These are phyloP conservation scores for Syngnathus floridae DNA, from an alignment of 2,113 vertebrate species.

Conservation along the genomic window DNA sequence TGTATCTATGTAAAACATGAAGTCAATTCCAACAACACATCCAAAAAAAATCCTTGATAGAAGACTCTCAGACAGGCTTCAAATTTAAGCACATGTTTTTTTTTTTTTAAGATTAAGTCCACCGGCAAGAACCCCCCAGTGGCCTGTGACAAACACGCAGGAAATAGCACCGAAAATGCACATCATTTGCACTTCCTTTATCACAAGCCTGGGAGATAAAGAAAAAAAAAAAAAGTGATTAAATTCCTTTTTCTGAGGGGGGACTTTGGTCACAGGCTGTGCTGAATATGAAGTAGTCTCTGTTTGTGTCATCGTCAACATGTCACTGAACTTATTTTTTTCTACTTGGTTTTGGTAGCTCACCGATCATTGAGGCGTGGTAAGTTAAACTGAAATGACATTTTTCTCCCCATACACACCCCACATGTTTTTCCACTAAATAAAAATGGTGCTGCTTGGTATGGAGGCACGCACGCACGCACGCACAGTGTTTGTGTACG, in stretches of 20 bases:
- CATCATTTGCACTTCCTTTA: constrained; percentile 1
- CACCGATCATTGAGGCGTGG: constrained; percentile 70
- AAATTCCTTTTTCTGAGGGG: background rate
- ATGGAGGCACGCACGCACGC: background rate
- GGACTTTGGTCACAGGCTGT: constrained; percentile 3
- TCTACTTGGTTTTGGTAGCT: constrained; percentile 67
- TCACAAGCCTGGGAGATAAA: constrained; percentile 6
- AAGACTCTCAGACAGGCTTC: constrained; percentile 32
- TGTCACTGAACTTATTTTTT: constrained; percentile 65
- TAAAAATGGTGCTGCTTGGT: background rate
- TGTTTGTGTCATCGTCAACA: constrained; percentile 35
- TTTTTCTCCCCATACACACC: constrained; percentile 21
- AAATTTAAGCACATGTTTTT: constrained; percentile 22
- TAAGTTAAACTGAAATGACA: constrained; percentile 54
- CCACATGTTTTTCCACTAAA: constrained; percentile 17
- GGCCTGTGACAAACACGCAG: constrained; percentile 20
- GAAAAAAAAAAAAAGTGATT: constrained; percentile 17
- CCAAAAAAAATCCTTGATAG: constrained; percentile 45
- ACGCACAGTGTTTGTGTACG: background rate
- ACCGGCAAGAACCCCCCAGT: constrained; percentile 2
- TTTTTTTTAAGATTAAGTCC: constrained; percentile 36
- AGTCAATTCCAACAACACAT: constrained; percentile 48
- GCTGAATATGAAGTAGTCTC: constrained; percentile 29
- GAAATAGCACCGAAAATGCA: constrained; percentile 13
- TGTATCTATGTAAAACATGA: constrained; percentile 35